These are phyloP conservation scores for Thomomys bottae DNA, from an alignment of 2,113 vertebrate species.

Conservation along the genomic window DNA sequence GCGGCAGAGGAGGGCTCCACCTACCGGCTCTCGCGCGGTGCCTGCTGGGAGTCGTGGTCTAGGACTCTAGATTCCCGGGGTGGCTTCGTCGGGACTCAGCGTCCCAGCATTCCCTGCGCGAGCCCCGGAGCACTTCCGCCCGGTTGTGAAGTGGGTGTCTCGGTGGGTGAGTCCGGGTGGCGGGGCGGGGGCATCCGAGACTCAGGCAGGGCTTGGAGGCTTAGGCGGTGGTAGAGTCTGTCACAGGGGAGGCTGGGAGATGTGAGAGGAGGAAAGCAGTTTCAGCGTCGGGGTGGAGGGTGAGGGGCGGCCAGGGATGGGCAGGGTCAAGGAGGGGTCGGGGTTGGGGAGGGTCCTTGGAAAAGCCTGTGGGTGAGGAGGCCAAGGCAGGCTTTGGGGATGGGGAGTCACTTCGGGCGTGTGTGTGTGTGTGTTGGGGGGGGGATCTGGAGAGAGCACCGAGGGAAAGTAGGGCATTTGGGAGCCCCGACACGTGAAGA, in stretches of 20 bases:
- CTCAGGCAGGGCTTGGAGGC: slow-evolving; percentile 56
- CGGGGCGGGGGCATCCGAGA: slow-evolving; percentile 65
- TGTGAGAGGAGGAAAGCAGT: slow-evolving; percentile 37
- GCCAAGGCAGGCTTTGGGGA: not conserved
- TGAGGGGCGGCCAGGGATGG: slow-evolving; percentile 48
- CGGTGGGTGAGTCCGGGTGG: slow-evolving; percentile 79
- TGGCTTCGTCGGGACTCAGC: slow-evolving; percentile 68
- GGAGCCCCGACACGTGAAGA: slow-evolving; percentile 44
- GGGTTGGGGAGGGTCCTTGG: not conserved
- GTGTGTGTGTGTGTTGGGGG: no score
- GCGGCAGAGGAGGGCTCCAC: not conserved
- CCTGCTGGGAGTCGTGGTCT: slow-evolving; percentile 73
- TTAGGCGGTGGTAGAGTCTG: slow-evolving; percentile 62
- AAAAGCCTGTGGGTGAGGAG: slow-evolving; percentile 10
- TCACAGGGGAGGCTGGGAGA: slow-evolving; percentile 32
- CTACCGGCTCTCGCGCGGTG: not conserved
- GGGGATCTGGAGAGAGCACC: slow-evolving; percentile 19
- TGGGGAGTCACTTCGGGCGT: not conserved
- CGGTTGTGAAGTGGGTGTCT: slow-evolving; percentile 80
- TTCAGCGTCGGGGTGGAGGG: not conserved
- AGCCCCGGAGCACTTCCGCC: slow-evolving; percentile 75
- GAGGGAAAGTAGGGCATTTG: not conserved
- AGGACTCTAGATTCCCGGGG: not conserved
- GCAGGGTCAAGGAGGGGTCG: slow-evolving; percentile 60
- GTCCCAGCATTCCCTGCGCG: slow-evolving; percentile 72